Evolutionary conservation across 2,888 invertebrate species (phyloP).

Genomic region (Choreutis nemorana): DNA sequence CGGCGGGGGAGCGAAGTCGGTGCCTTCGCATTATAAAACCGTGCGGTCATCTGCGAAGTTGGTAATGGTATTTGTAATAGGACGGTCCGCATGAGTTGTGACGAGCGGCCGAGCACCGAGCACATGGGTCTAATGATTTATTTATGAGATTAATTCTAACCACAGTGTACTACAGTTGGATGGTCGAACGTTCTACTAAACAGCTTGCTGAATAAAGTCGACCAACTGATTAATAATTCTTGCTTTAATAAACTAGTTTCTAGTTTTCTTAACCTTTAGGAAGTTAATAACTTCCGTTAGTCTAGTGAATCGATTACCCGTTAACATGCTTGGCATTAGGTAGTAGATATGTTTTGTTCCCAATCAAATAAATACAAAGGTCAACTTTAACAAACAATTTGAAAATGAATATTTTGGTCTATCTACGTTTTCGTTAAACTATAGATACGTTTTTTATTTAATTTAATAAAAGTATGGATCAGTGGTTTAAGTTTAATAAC

Average conservation of each 20-base stretch:
- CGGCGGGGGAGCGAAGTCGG: slow-evolving; percentile 31
- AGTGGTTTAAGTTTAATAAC: no score
- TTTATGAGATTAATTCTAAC: slow-evolving; percentile 44
- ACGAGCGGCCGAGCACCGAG: slow-evolving; percentile 31
- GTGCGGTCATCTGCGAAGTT: slow-evolving; percentile 66
- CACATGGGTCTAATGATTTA: slow-evolving; percentile 51
- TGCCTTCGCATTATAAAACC: slow-evolving; percentile 66
- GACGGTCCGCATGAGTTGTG: slow-evolving; percentile 48
- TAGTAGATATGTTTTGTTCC: no score
- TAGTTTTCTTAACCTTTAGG: slow-evolving; percentile 3
- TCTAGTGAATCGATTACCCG: no score
- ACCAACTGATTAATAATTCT: no score
- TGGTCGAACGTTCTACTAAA: slow-evolving; percentile 8
- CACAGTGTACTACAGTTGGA: slow-evolving; percentile 14
- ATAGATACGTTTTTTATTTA: no score
- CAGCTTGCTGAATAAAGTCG: no score
- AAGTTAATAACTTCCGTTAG: slow-evolving; percentile 5
- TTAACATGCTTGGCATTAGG: no score
- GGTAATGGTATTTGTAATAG: slow-evolving; percentile 63
- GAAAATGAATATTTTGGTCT: no score
- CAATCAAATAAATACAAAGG: no score
- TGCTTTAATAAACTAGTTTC: slow-evolving; percentile 5
- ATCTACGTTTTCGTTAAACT: no score
- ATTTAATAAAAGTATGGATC: no score
- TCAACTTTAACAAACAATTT: no score